Evolutionary conservation across 2,113 vertebrate genomes (phyloP).

Genomic region (Athene noctua): DNA sequence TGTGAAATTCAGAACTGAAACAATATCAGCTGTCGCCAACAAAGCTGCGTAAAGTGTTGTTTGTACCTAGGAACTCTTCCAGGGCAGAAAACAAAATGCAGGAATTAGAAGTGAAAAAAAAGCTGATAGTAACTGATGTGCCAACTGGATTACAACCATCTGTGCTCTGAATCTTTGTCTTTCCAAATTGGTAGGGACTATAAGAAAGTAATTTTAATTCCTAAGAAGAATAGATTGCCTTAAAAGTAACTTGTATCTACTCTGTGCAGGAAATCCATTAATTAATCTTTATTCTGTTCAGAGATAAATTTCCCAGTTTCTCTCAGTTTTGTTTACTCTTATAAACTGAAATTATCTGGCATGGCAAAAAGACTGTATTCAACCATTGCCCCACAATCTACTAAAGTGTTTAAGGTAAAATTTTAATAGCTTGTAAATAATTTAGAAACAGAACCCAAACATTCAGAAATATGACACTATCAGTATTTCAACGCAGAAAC

Average conservation of each 20-base stretch:
- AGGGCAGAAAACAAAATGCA: conserved; percentile 26
- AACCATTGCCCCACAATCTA: neutral
- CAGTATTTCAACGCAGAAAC: neutral
- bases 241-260: neutral
- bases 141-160: neutral
- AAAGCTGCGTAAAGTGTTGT: neutral
- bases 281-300: neutral
- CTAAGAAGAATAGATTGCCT: neutral
- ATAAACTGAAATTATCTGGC: neutral
- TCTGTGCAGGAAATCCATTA: neutral
- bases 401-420: neutral
- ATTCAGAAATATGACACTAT: neutral
- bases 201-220: neutral
- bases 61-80: conserved; percentile 1
- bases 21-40: neutral
- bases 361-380: neutral
- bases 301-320: neutral
- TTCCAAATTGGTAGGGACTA: neutral
- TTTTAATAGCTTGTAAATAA: neutral
- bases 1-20: conserved; percentile 34
- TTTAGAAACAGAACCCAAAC: neutral
- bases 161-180: neutral
- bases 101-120: neutral
- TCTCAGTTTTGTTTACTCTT: neutral
- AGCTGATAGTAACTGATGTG: neutral